Conservation (phyloP, 2,888 invertebrate species). For the Cephus nigrinus region DNA sequence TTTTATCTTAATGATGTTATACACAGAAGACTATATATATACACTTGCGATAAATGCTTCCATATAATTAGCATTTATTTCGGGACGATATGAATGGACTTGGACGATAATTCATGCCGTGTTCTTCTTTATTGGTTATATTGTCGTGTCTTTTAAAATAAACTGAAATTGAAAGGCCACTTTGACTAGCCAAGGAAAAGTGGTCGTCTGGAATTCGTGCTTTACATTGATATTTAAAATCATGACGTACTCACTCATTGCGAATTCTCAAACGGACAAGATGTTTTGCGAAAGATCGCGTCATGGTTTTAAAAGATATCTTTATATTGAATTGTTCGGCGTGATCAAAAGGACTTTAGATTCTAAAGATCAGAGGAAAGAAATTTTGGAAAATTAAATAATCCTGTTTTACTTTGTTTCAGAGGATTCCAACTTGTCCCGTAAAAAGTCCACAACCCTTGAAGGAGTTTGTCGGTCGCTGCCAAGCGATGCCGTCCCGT, state of each 20-base stretch:
- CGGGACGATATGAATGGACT: neutral
- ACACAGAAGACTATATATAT: neutral
- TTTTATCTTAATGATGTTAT: neutral
- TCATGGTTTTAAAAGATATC: neutral
- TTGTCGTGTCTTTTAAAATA: neutral
- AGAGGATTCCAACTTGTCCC: conserved; percentile 63
- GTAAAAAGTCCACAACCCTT: conserved; percentile 63
- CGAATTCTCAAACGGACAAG: neutral
- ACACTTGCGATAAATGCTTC: neutral
- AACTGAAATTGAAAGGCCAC: neutral
- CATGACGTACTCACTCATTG: neutral
- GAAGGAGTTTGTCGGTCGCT: conserved; percentile 64
- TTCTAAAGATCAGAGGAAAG: neutral
- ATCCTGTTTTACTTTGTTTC: conserved; percentile 31
- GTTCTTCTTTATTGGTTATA: neutral
- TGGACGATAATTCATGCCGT: neutral
- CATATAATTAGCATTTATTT: neutral
- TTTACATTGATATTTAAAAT: neutral
- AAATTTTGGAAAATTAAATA: neutral
- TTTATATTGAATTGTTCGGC: neutral
- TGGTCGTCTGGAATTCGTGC: neutral
- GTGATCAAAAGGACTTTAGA: neutral
- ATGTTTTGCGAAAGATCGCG: neutral
- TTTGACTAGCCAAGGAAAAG: neutral
- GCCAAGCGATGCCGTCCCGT: conserved; percentile 65